These are phyloP conservation scores for Hipparchia semele DNA, from an alignment of 2,888 invertebrate genomes.

Conservation along the genomic window DNA sequence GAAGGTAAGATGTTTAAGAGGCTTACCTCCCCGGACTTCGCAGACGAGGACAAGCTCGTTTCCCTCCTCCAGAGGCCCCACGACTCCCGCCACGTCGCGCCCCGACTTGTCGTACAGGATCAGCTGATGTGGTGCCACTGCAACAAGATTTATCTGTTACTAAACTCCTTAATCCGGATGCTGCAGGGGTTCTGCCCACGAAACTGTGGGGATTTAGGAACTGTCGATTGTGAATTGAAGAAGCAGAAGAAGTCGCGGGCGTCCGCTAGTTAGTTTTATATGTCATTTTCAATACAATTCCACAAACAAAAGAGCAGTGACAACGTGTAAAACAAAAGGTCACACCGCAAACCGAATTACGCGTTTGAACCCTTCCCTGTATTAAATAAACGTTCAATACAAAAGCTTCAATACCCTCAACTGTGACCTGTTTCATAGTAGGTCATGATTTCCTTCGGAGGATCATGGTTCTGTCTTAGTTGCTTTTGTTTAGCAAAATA, in stretches of 20 bases:
- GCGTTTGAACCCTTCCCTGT: conserved; percentile 6
- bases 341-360: conserved; percentile 21
- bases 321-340: conserved; percentile 20
- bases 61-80: conserved; percentile 93
- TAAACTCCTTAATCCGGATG: neutral
- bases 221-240: too few species aligned
- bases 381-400: conserved; percentile 28
- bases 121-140: conserved; percentile 95
- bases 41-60: conserved; percentile 93
- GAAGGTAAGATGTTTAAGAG: neutral
- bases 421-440: neutral
- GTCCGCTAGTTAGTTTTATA: too few species aligned
- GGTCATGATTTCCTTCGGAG: conserved; percentile 6
- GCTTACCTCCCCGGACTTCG: conserved; percentile 94
- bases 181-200: too few species aligned
- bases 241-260: neutral
- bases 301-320: conserved; percentile 18
- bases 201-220: too few species aligned
- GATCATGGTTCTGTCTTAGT: neutral
- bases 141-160: conserved; percentile 54
- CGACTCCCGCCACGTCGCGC: conserved; percentile 89
- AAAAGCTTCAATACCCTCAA: conserved; percentile 13
- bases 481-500: neutral
- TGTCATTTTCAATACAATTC: too few species aligned
- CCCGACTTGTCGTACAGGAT: conserved; percentile 93